phyloP scores from a whole-genome alignment of 2,888 invertebrate species.

The Antheraea assamensis region DNA sequence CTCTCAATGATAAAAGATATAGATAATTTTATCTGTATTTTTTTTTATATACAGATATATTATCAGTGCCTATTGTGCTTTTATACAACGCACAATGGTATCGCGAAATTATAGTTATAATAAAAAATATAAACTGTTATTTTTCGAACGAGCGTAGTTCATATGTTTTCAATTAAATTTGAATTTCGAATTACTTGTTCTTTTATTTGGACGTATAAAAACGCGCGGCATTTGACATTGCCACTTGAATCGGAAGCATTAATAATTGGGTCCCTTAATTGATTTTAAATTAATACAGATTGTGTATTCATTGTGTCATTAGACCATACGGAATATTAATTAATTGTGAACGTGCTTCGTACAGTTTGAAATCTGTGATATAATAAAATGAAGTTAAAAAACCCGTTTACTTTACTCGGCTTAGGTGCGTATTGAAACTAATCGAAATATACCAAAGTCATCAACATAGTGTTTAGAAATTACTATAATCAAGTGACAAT shows the following conservation, averaged over 20 bases:
- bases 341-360: neutral
- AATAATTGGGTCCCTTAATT: neutral
- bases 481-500: no score
- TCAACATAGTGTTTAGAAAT: neutral
- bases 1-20: constrained; percentile 21
- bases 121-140: neutral
- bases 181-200: neutral
- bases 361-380: neutral
- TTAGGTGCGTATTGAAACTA: constrained; percentile 24
- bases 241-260: neutral
- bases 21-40: constrained; percentile 14
- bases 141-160: neutral
- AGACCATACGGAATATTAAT: neutral
- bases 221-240: neutral
- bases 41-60: constrained; percentile 6
- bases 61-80: constrained; percentile 14
- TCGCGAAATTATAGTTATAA: neutral
- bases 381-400: constrained; percentile 35
- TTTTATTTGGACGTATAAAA: neutral
- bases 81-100: neutral
- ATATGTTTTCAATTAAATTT: neutral
- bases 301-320: neutral
- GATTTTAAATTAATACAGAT: constrained; percentile 7
- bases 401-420: constrained; percentile 27
- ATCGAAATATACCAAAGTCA: neutral